phyloP scores from a whole-genome alignment of 64 coral and sea anemone genomes.

The Exaiptasia diaphana region DNA sequence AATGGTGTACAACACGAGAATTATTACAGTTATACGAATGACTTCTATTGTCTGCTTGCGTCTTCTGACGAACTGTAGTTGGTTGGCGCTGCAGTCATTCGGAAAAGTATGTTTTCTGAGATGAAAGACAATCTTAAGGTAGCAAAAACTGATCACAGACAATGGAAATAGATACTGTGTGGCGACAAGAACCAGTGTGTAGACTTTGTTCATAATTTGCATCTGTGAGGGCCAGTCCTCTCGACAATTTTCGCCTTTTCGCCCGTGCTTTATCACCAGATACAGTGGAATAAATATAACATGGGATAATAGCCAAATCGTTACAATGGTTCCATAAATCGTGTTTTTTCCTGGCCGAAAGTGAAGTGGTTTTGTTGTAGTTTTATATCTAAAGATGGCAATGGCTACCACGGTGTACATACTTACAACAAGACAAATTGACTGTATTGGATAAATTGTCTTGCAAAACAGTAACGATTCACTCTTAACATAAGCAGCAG shows the following conservation, averaged over 20 bases:
- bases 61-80: not conserved
- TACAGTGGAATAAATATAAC: not conserved
- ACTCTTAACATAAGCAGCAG: not conserved
- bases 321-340: not conserved
- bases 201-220: not conserved
- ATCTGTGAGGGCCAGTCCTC: not conserved
- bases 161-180: not conserved
- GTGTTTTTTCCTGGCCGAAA: not conserved
- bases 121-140: constrained; percentile 1
- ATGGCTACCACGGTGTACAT: not conserved
- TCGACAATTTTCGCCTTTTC: not conserved
- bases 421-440: not conserved
- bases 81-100: not conserved
- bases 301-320: not conserved
- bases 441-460: not conserved
- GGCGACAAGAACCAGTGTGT: not conserved
- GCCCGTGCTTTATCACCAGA: not conserved
- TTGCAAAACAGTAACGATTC: not conserved
- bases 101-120: not conserved
- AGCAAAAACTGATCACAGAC: not conserved
- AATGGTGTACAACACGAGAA: not conserved
- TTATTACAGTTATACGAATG: not conserved
- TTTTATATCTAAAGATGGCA: not conserved
- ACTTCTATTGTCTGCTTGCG: not conserved
- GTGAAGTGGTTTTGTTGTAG: not conserved